Percentiles rank a stretch among this genome's conserved stretches.
These are phyloP conservation scores for Merluccius polli DNA, from an alignment of 2,797 vertebrate genomes.

Conservation along the genomic window DNA sequence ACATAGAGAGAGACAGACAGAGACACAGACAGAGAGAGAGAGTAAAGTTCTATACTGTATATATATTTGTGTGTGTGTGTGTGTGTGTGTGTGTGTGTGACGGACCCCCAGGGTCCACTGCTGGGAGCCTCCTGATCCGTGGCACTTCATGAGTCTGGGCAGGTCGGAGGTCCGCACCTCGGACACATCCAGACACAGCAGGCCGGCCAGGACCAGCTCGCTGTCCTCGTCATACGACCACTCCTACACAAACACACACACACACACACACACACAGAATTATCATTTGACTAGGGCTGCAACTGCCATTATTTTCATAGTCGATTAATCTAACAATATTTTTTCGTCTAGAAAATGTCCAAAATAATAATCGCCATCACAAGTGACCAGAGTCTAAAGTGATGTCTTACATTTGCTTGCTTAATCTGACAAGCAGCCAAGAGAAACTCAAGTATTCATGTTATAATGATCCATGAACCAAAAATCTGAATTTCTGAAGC, in stretches of 20 bases:
- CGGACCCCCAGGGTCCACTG: slow-evolving; percentile 94
- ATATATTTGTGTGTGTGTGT: not conserved
- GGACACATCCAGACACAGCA: slow-evolving; percentile 90
- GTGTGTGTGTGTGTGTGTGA: slow-evolving; percentile 3
- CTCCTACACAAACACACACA: slow-evolving; percentile 62
- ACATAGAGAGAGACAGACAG: slow-evolving; percentile 1
- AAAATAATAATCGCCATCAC: no score
- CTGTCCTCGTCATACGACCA: slow-evolving; percentile 93
- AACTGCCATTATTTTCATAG: no score
- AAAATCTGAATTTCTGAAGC: no score
- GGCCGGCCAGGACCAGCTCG: slow-evolving; percentile 84
- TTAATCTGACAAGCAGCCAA: no score
- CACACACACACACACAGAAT: not conserved
- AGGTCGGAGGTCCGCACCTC: slow-evolving; percentile 87
- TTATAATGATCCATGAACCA: no score
- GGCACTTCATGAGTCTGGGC: slow-evolving; percentile 95
- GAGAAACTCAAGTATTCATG: no score
- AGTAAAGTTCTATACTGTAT: not conserved
- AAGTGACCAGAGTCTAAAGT: no score
- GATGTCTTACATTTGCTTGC: no score
- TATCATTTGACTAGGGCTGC: not conserved
- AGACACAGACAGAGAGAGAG: no score
- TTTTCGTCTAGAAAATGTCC: no score
- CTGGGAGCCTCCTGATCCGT: slow-evolving; percentile 92
- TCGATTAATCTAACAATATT: no score